Evolutionary conservation across 1,140 invertebrate species (phyloP), one percentile per base, ranked within the genome.

Genomic region (Drosophila nebulosa): DNA sequence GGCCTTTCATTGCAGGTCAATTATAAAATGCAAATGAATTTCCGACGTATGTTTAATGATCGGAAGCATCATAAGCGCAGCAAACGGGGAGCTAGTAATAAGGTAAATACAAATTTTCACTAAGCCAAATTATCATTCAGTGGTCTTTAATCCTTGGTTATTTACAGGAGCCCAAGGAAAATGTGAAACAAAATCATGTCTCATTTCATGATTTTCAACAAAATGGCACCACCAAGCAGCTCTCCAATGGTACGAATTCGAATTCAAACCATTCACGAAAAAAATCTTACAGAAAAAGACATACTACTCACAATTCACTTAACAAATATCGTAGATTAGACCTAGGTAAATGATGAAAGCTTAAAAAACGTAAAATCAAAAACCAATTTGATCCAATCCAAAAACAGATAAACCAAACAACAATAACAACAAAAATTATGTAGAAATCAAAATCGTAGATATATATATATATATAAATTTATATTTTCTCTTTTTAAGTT

Each of bases 21-120:
- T 92, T 98, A 98, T 92, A 95, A 95, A 90, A 96, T 97, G 92
- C 96, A 97, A 92, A 96, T 97, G 94, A 97, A 98, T 89, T 97
- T 98, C 84, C 93, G 97, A 51, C 93, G 96, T 16, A 93, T 97
- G 91, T 95, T 97, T 30, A 91, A 91, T 60, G 96, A 98, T 90
- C 95, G 95, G 74, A 95, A 96, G 89, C 95, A 96, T 92, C 94
- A 97, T 80, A 96, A 96, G 90, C 94, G 96, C 76, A 95, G 95
- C 91, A 96, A 96, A 93, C 95, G 96, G 90, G 93, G 92, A 69
- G 69, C 94, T 69, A 94, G 93, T 79, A 95, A 95, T 81, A 95
- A 95, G 93, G 95, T 95, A 89, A 92, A 42, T 10, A 10, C 3
- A 12, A 24, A 24, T n/a, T n/a, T n/a, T n/a, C n/a, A n/a, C n/a